A percentile compares a stretch with the other conserved stretches of the same genome.
Evolutionary conservation across 2,888 invertebrate genomes (phyloP).

Genomic region (Pogonocherus hispidulus): DNA sequence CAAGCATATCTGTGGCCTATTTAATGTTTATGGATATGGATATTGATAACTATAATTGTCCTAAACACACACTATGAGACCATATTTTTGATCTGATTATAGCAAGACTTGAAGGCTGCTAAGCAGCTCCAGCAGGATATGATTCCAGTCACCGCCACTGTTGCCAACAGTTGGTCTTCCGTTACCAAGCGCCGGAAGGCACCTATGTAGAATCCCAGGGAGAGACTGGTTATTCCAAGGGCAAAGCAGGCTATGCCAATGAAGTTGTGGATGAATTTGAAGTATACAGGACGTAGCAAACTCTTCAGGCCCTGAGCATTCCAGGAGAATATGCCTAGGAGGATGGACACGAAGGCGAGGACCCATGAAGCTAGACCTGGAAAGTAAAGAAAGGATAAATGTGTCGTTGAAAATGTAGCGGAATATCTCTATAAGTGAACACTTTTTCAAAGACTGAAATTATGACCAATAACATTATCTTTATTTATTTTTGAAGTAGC

Average conservation of each 20-base stretch:
- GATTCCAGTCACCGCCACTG: background rate
- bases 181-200: constrained; percentile 13
- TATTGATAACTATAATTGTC: no score
- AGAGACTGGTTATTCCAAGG: constrained; percentile 45
- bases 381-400: constrained; percentile 5
- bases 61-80: constrained; percentile 5
- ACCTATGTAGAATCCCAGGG: constrained; percentile 36
- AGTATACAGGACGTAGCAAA: constrained; percentile 37
- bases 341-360: constrained; percentile 42
- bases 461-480: no score
- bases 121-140: constrained; percentile 14
- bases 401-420: background rate
- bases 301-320: constrained; percentile 35
- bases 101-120: constrained; percentile 10
- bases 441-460: no score
- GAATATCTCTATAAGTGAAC: background rate
- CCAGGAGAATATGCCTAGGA: constrained; percentile 41
- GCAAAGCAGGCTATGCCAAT: constrained; percentile 42
- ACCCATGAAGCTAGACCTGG: constrained; percentile 47
- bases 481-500: no score
- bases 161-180: background rate
- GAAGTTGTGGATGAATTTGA: constrained; percentile 47
- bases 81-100: constrained; percentile 13
- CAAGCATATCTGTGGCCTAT: no score
- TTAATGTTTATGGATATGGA: no score